These are phyloP conservation scores for Xerus rutilus DNA, from an alignment of 2,797 vertebrate genomes.

Conservation along the genomic window DNA sequence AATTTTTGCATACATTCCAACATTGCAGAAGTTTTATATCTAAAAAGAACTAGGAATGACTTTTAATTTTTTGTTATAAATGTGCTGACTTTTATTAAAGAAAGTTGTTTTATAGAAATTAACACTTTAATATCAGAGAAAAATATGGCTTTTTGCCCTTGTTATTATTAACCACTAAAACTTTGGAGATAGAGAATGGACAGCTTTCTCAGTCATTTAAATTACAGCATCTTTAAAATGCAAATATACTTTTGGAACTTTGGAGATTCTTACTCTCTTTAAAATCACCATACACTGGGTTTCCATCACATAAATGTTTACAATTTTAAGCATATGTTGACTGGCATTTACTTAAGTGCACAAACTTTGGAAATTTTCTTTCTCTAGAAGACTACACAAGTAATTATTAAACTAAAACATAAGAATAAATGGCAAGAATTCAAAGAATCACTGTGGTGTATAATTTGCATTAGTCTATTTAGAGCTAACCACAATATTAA, in stretches of 20 bases:
- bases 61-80: background rate
- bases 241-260: slow-evolving; percentile 8
- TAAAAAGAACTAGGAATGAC: slow-evolving; percentile 11
- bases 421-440: background rate
- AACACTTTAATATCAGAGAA: background rate
- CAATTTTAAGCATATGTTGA: background rate
- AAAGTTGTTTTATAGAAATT: background rate
- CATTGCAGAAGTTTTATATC: background rate
- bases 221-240: slow-evolving; percentile 5
- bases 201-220: background rate
- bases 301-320: slow-evolving; percentile 45
- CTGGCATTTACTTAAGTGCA: background rate
- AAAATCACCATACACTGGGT: background rate
- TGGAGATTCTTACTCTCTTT: background rate
- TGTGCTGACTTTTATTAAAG: background rate
- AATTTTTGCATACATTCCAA: slow-evolving; percentile 4
- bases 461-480: background rate
- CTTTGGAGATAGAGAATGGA: background rate
- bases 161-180: slow-evolving; percentile 5
- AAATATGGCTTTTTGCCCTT: background rate
- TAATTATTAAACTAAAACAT: slow-evolving; percentile 24
- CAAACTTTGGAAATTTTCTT: slow-evolving; percentile 25
- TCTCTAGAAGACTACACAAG: background rate
- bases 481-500: background rate
- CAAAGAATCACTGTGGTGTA: background rate